These are phyloP conservation scores for Staurois parvus DNA, from an alignment of 2,797 vertebrate genomes.

Conservation along the genomic window DNA sequence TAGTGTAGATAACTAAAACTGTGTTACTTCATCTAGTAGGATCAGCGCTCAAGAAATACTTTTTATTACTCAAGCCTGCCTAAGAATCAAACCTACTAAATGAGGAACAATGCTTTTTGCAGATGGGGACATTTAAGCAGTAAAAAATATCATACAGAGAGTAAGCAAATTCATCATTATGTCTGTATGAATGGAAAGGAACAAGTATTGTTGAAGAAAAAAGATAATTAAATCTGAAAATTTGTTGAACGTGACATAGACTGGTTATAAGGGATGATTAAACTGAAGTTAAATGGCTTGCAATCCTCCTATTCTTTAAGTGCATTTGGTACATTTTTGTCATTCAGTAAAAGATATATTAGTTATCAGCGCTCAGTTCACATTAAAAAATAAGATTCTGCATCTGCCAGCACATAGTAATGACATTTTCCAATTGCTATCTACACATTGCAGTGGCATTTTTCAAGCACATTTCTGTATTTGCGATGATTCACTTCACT, in stretches of 20 bases:
- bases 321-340: slow-evolving; percentile 23
- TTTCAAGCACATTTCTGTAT: slow-evolving; percentile 30
- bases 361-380: slow-evolving; percentile 28
- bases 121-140: background rate
- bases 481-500: slow-evolving; percentile 41
- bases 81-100: no score
- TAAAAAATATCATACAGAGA: background rate
- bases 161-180: slow-evolving; percentile 1
- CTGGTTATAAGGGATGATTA: slow-evolving; percentile 14
- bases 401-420: slow-evolving; percentile 44
- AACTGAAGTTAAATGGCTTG: slow-evolving; percentile 20
- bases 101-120: background rate
- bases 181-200: background rate
- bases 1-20: no score
- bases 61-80: no score
- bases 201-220: slow-evolving; percentile 4
- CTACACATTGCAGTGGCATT: slow-evolving; percentile 39
- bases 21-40: no score
- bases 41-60: no score
- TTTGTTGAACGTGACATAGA: slow-evolving; percentile 2
- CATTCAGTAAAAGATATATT: slow-evolving; percentile 30
- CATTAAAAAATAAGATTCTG: slow-evolving; percentile 35
- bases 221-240: background rate
- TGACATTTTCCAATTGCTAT: slow-evolving; percentile 40
- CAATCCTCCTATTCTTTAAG: slow-evolving; percentile 14